A percentile compares a stretch with the other conserved stretches of the same genome.
phyloP scores from a whole-genome alignment of 2,888 invertebrate genomes.

The Timandra comae region DNA sequence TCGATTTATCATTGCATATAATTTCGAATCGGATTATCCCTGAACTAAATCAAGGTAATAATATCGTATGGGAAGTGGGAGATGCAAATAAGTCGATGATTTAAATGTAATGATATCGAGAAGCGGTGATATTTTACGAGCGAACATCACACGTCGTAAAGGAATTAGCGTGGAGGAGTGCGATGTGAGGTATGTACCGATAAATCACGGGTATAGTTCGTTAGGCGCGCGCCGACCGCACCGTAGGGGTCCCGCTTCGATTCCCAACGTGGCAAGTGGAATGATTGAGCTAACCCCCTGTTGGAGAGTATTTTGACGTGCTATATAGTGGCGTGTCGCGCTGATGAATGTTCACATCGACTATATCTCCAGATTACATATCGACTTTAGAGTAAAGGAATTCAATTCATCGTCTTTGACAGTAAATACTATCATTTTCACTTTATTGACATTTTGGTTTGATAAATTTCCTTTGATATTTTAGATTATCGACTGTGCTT shows the following conservation, averaged over 20 bases:
- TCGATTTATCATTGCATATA: conserved; percentile 35
- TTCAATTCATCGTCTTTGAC: conserved; percentile 2
- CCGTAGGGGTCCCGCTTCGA: conserved; percentile 66
- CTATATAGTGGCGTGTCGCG: conserved; percentile 50
- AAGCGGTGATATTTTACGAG: conserved; percentile 46
- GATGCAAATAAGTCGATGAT: conserved; percentile 22
- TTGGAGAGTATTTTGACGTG: conserved; percentile 70
- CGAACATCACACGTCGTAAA: conserved; percentile 64
- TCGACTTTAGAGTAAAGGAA: conserved; percentile 7
- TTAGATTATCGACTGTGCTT: too few species aligned
- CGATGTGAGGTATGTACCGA: conserved; percentile 43
- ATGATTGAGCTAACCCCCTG: conserved; percentile 60
- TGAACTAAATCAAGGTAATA: conserved; percentile 22
- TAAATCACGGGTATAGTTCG: conserved; percentile 70
- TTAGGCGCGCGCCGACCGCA: conserved; percentile 62
- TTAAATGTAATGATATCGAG: conserved; percentile 38
- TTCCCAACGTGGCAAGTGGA: conserved; percentile 62
- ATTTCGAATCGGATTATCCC: conserved; percentile 26
- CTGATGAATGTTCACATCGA: conserved; percentile 47
- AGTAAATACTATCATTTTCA: neutral
- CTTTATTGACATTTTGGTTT: too few species aligned
- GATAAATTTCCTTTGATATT: too few species aligned
- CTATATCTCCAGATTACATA: conserved; percentile 9
- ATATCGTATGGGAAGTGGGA: conserved; percentile 18
- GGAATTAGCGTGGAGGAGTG: conserved; percentile 60